Percentiles rank a stretch among this genome's conserved stretches.
Conservation (phyloP, 1,140 invertebrate species). For the Archivesica marissinica region DNA sequence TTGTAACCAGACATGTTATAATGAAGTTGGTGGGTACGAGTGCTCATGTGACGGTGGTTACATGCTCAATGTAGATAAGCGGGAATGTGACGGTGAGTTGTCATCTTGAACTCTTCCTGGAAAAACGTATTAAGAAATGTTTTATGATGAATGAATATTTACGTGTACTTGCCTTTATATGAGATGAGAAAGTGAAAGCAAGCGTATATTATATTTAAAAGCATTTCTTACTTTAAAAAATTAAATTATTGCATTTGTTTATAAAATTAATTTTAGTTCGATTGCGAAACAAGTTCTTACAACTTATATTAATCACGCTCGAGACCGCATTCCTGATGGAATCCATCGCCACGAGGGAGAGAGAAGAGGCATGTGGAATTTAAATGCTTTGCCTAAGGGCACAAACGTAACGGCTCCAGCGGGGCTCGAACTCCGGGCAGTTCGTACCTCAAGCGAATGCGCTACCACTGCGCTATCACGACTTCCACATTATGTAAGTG, state of each 20-base stretch:
- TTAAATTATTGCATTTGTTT: neutral
- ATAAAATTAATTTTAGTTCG: too few species aligned
- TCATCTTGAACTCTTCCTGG: neutral
- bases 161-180: neutral
- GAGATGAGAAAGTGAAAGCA: neutral
- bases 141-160: neutral
- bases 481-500: too few species aligned
- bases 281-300: too few species aligned
- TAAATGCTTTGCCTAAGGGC: too few species aligned
- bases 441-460: neutral
- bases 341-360: too few species aligned
- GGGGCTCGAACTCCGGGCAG: neutral
- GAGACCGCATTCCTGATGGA: too few species aligned
- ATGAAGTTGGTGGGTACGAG: conserved; percentile 63
- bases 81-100: conserved; percentile 55
- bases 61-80: conserved; percentile 45
- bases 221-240: neutral
- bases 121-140: neutral
- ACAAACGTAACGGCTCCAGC: neutral
- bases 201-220: neutral
- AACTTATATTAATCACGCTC: too few species aligned
- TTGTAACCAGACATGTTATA: conserved; percentile 66
- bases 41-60: conserved; percentile 66
- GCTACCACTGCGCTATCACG: too few species aligned
- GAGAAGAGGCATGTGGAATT: too few species aligned